Evolutionary conservation across 1,140 invertebrate species (phyloP), one percentile per base, ranked within the genome.

Genomic region (Melipona quadrifasciata): DNA sequence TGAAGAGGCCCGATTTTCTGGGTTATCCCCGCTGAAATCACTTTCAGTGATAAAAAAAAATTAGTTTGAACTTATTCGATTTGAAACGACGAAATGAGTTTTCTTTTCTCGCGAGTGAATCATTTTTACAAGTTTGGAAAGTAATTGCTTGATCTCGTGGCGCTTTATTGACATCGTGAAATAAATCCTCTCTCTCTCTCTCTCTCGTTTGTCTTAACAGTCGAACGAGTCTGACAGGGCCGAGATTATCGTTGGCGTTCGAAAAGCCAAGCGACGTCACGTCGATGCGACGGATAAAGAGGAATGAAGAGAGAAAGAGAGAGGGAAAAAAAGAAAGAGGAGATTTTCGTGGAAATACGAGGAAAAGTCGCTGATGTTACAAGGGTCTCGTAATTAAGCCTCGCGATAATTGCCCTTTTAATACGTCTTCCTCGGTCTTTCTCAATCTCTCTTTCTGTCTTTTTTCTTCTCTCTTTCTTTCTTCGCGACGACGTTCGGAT

Each of bases 371-470:
- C 79, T 89, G 87, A 82, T 88, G 55, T 88, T 88, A 89, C 87
- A 88, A 88, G 84, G 81, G 76, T 71, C 68, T 80, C 73, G 87
- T 89, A 89, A 89, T 89, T 89, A 89, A 87, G 73, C 70, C 71
- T 73, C 64, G 67, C 70, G 84, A 86, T 88, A 89, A 89, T 89
- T 89, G 84, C 77, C 51, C 88, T 86, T 89, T 89, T 89, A 86
- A 88, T 79, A 75, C 85, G 24, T 77, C 72, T 74, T 87, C 74
- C 47, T n/a, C 57, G 2, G 19, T 24, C 11, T 21, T 19, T 67
- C 65, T 67, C 17, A 31, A 14, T 67, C 27, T 34, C 17, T 34
- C 31, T 17, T 21, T 27, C 11, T 21, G 10, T 67, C 65, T 67
- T 34, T 27, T 34, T 27, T 14, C 21, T 27, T 47, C 17, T 19